Base-by-base conservation (phyloP, 1,140 invertebrate species). In the Caerostris darwini region DNA sequence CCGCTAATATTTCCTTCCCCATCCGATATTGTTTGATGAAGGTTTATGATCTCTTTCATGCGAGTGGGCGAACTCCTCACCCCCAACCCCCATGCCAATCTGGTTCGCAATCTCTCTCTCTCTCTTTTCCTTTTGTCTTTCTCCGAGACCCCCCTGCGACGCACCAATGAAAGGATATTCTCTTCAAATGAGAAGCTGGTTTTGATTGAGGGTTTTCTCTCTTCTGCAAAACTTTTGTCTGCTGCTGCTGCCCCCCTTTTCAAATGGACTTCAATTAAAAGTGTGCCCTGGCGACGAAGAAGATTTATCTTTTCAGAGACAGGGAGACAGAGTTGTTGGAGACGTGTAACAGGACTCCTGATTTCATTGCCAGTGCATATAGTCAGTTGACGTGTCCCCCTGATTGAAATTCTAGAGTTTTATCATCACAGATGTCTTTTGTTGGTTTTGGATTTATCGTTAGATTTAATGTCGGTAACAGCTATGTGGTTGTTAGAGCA, bases 11-110 rank as follows among this genome's bases (percentile, higher is more conserved):
- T 87, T 50, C 83, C 83, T n/a, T 67, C n/a, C 17, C 19, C 83
- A 87, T 92, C 90, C 82, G 92, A 93, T 93, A 87, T 77, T 93
- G 83, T 87, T 87, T 87, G 83, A 93, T 86, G 92, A 87, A 61
- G n/a, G 92, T 93, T 93, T 93, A 93, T 86, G 67, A 61, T 59
- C 19, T 61, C 82, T 93, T 92, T 92, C 90, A 92, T 92, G 58
- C 53, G n/a, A 90, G 82, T 58, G 17, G 34, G 90, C 89, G 50
- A 69, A 81, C 34, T 59, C 57, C 58, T 61, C 17, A 64, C 50
- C 19, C 54, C 10, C 57, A 67, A 34, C 67, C 19, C 34, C 56
- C 83, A 34, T 34, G 17, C 83, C 56, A 69, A n/a, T 53, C 12
- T 61, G 53, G 71, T 82, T 14, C 54, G 57, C 19, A 61, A 58